Conservation (phyloP, 2,797 vertebrate genomes). For the Onychomys torridus region DNA sequence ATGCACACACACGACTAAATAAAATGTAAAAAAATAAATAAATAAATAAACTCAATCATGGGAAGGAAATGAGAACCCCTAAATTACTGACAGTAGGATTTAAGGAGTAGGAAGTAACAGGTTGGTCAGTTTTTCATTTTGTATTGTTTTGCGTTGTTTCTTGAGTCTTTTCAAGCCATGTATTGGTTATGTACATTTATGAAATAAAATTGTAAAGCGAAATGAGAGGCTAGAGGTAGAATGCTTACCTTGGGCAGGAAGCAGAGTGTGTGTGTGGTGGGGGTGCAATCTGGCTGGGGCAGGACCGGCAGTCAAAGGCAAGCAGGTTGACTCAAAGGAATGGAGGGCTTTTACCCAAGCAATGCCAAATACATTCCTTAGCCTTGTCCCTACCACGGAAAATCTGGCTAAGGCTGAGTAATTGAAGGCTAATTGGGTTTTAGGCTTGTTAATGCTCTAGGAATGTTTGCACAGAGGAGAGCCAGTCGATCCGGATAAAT, state of each 20-base stretch:
- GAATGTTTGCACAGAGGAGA: constrained; percentile 75
- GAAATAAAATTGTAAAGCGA: neutral
- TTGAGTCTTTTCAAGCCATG: neutral
- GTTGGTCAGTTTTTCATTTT: constrained; percentile 33
- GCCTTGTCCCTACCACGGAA: constrained; percentile 61
- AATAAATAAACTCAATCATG: neutral
- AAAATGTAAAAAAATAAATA: neutral
- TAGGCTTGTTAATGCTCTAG: constrained; percentile 75
- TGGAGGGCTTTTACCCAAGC: neutral
- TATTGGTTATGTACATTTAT: constrained; percentile 46
- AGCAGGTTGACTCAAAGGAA: neutral
- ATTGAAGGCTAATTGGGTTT: constrained; percentile 80
- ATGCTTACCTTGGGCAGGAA: neutral
- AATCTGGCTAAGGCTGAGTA: constrained; percentile 76
- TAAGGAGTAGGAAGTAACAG: neutral
- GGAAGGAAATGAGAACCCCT: neutral
- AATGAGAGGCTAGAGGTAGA: neutral
- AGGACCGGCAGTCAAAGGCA: neutral
- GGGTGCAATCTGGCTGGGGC: neutral
- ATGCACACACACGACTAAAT: neutral
- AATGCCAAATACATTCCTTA: constrained; percentile 56
- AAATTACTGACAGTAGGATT: neutral
- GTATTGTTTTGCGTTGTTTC: constrained; percentile 21
- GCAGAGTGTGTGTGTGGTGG: neutral
- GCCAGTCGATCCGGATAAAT: constrained; percentile 76